Conservation (phyloP, 1,140 invertebrate species). For the Drosophila setifemur region DNA sequence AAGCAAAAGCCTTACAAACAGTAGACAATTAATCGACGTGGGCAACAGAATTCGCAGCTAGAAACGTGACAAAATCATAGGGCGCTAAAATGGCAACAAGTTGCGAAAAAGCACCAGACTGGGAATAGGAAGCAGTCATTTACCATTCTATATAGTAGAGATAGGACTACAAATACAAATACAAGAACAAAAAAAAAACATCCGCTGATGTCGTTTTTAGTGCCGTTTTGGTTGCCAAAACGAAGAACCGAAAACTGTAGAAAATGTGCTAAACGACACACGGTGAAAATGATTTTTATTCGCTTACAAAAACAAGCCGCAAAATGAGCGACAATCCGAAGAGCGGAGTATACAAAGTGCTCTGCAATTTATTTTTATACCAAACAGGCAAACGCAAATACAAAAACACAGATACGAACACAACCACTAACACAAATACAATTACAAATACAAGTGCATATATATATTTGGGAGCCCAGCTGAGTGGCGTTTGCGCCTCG, state of each 20-base stretch:
- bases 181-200: too few relatives aligned
- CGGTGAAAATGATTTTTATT: slow-evolving; percentile 67
- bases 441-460: slow-evolving; percentile 26
- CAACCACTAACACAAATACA: too few relatives aligned
- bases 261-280: slow-evolving; percentile 37
- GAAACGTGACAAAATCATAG: slow-evolving; percentile 51
- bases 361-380: slow-evolving; percentile 78
- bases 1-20: too few relatives aligned
- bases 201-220: slow-evolving; percentile 6
- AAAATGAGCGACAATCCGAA: slow-evolving; percentile 21
- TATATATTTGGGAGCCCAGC: neutral
- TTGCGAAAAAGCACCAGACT: slow-evolving; percentile 49
- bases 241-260: slow-evolving; percentile 16
- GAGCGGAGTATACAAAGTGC: slow-evolving; percentile 61
- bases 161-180: slow-evolving; percentile 5
- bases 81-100: slow-evolving; percentile 56
- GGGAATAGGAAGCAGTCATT: slow-evolving; percentile 46
- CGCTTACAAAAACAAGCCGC: slow-evolving; percentile 47
- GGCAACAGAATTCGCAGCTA: slow-evolving; percentile 1
- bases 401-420: too few relatives aligned
- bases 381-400: slow-evolving; percentile 49
- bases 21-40: neutral
- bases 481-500: slow-evolving; percentile 14
- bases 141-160: slow-evolving; percentile 1
- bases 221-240: slow-evolving; percentile 49